These are phyloP conservation scores for Cebus imitator DNA, from an alignment of 2,113 vertebrate species.

Conservation along the genomic window DNA sequence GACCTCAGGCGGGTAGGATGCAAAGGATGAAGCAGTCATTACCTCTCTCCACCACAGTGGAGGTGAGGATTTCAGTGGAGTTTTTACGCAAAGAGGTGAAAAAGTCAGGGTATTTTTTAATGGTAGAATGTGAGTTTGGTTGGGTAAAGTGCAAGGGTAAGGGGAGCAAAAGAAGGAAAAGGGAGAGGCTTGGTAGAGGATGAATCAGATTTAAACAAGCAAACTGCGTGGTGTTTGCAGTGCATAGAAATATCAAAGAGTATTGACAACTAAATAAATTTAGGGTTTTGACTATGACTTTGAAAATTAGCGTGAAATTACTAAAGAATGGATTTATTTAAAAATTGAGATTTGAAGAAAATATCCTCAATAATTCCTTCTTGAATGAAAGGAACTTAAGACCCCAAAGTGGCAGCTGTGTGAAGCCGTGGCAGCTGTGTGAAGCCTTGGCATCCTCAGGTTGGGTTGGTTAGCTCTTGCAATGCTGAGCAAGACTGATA, in stretches of 20 bases:
- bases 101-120: background rate
- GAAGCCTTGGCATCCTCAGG: fast-evolving
- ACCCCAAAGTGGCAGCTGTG: background rate
- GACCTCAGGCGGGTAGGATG: background rate
- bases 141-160: background rate
- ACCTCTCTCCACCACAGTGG: background rate
- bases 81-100: background rate
- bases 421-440: background rate
- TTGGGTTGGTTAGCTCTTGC: background rate
- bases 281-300: background rate
- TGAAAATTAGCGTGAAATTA: background rate
- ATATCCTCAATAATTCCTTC: background rate
- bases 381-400: background rate
- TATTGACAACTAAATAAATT: background rate
- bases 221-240: background rate
- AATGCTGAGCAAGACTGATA: background rate
- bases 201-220: background rate
- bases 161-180: background rate
- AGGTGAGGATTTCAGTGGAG: background rate
- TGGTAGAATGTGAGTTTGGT: background rate
- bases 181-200: background rate
- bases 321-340: background rate
- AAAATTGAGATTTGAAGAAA: background rate
- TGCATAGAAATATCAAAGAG: background rate
- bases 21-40: background rate